Evolutionary conservation across 2,888 invertebrate species (phyloP).

Genomic region (Hypsopygia costalis): DNA sequence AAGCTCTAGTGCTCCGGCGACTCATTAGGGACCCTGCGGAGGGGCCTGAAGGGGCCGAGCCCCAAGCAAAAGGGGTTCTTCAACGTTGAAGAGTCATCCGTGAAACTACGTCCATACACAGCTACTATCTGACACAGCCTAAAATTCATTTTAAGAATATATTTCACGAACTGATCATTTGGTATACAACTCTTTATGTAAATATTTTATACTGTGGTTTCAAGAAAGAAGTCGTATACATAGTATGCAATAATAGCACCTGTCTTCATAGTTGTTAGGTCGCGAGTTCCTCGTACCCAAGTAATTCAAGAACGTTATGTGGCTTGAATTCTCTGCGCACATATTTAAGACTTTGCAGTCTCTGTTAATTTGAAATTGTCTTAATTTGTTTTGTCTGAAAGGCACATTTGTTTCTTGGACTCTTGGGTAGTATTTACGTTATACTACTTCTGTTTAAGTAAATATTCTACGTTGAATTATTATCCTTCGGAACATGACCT

Average conservation of each 20-base stretch:
- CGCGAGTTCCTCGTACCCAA: slow-evolving; percentile 28
- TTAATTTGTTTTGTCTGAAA: slow-evolving; percentile 66
- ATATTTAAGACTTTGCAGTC: slow-evolving; percentile 63
- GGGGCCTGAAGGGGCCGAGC: slow-evolving; percentile 64
- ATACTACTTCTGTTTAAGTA: slow-evolving; percentile 5
- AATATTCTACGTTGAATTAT: slow-evolving; percentile 8
- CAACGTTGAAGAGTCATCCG: slow-evolving; percentile 60
- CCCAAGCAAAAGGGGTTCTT: slow-evolving; percentile 64
- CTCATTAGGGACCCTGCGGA: slow-evolving; percentile 72
- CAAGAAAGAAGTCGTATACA: slow-evolving; percentile 12
- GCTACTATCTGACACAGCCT: slow-evolving; percentile 33
- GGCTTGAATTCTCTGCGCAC: slow-evolving; percentile 41
- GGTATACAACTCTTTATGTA: no score
- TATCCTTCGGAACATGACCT: background rate
- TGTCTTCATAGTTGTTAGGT: slow-evolving; percentile 38
- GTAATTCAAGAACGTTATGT: slow-evolving; percentile 44
- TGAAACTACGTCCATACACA: slow-evolving; percentile 51
- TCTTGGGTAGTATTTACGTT: slow-evolving; percentile 36
- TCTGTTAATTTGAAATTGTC: slow-evolving; percentile 72
- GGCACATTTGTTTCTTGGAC: slow-evolving; percentile 58
- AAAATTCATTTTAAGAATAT: slow-evolving; percentile 17
- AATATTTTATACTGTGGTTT: slow-evolving; percentile 27
- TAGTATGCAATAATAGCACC: slow-evolving; percentile 28
- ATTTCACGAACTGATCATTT: background rate
- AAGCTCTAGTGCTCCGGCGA: slow-evolving; percentile 77